A percentile compares a stretch with the other conserved stretches of the same genome.
phyloP scores from a whole-genome alignment of 2,113 vertebrate genomes.

The Pandion haliaetus region DNA sequence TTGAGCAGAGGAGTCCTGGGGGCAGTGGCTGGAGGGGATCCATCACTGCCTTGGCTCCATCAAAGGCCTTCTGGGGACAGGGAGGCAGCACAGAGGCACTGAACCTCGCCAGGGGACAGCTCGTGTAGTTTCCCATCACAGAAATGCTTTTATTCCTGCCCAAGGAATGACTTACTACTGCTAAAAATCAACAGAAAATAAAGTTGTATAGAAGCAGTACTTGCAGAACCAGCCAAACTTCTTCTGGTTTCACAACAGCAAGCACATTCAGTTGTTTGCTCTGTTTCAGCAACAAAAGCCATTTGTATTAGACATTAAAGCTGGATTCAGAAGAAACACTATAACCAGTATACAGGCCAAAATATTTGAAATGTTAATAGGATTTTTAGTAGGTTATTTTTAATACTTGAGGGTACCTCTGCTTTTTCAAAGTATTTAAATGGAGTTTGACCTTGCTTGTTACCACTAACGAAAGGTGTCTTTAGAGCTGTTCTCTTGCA shows the following conservation, averaged over 20 bases:
- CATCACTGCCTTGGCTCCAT: constrained; percentile 16
- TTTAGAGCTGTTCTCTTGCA: neutral
- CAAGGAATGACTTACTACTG: neutral
- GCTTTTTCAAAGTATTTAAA: constrained; percentile 22
- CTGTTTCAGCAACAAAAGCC: neutral
- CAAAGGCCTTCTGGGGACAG: constrained; percentile 37
- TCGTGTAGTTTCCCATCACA: neutral
- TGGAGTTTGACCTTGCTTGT: neutral
- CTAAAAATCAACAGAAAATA: constrained; percentile 12
- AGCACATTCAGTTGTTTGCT: neutral
- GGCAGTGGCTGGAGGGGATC: constrained; percentile 55
- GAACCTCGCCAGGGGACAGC: neutral
- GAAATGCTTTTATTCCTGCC: neutral
- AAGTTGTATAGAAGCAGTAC: neutral
- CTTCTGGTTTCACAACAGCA: neutral
- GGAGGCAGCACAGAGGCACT: neutral
- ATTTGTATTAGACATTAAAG: neutral
- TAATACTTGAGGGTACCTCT: neutral
- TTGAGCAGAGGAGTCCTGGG: constrained; percentile 30
- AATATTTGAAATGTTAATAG: neutral
- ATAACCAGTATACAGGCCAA: neutral
- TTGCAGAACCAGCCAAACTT: neutral
- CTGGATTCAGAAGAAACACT: neutral
- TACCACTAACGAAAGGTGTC: neutral
- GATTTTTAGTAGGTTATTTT: neutral